A percentile compares a stretch with the other conserved stretches of the same genome.
phyloP scores from a whole-genome alignment of 2,113 vertebrate species.

The Lates calcarifer region DNA sequence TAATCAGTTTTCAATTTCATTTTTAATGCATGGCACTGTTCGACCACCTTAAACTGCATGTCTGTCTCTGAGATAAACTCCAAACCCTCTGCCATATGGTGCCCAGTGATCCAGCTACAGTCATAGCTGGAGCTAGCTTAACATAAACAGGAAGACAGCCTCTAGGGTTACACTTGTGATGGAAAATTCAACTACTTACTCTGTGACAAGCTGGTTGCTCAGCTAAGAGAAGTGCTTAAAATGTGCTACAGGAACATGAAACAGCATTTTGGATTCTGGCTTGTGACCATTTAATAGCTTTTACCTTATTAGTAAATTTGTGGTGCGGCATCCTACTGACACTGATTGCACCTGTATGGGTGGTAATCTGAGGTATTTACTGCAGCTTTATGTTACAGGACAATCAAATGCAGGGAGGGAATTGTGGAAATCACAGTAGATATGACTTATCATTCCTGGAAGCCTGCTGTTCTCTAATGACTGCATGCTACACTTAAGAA shows the following conservation, averaged over 20 bases:
- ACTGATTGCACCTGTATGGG: neutral
- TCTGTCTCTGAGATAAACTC: constrained; percentile 17
- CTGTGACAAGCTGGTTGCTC: constrained; percentile 39
- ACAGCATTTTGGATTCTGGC: neutral
- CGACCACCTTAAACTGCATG: neutral
- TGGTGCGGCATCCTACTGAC: neutral
- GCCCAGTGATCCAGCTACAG: constrained; percentile 46
- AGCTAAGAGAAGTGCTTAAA: constrained; percentile 31
- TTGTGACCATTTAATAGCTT: constrained; percentile 30
- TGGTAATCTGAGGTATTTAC: constrained; percentile 7
- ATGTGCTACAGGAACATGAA: constrained; percentile 11
- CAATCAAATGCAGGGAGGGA: neutral
- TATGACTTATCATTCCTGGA: neutral
- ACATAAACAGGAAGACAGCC: constrained; percentile 73
- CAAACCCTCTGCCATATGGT: constrained; percentile 55
- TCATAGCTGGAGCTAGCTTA: constrained; percentile 60
- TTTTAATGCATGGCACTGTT: neutral
- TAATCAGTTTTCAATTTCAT: neutral
- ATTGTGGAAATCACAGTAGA: neutral
- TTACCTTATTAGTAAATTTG: constrained; percentile 2
- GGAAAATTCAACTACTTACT: constrained; percentile 71
- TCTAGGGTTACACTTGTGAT: constrained; percentile 71
- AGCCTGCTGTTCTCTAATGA: constrained; percentile 26
- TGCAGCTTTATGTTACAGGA: constrained; percentile 13
- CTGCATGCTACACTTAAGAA: neutral